These are phyloP conservation scores for Oenanthe oenanthe DNA, from an alignment of 2,113 vertebrate genomes.

Conservation along the genomic window DNA sequence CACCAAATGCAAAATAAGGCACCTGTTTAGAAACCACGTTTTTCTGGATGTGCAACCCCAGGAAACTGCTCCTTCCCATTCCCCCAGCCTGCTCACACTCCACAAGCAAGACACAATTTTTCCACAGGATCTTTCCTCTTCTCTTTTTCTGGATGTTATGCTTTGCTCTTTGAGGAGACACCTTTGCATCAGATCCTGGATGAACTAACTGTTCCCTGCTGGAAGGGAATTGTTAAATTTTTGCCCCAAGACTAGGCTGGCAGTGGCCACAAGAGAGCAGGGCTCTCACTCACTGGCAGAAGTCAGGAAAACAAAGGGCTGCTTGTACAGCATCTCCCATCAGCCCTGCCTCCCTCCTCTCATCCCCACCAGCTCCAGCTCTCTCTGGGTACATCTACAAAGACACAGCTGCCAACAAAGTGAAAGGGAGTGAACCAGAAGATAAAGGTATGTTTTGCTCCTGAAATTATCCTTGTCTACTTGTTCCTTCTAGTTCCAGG, in stretches of 20 bases:
- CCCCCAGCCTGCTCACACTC: neutral
- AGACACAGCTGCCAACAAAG: conserved; percentile 51
- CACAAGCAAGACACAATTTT: neutral
- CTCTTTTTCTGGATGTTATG: neutral
- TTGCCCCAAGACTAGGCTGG: neutral
- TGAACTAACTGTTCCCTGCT: neutral
- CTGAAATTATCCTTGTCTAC: conserved; percentile 10
- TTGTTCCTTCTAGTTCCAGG: neutral
- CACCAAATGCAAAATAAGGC: neutral
- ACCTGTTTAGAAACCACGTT: neutral
- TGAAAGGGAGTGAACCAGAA: neutral
- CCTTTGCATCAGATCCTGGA: neutral
- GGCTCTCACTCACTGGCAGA: neutral
- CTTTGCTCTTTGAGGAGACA: neutral
- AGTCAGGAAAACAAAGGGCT: conserved; percentile 66
- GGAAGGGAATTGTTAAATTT: neutral
- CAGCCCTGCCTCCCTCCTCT: conserved; percentile 49
- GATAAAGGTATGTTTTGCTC: conserved; percentile 59
- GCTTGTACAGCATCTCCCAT: conserved; percentile 50
- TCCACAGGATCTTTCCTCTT: neutral
- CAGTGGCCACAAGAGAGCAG: neutral
- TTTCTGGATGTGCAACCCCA: neutral
- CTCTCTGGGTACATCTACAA: conserved; percentile 34
- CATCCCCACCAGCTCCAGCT: neutral
- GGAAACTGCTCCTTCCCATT: neutral